A percentile compares a stretch with the other conserved stretches of the same genome.
phyloP scores from a whole-genome alignment of 2,113 vertebrate species.

The Columba janthina region DNA sequence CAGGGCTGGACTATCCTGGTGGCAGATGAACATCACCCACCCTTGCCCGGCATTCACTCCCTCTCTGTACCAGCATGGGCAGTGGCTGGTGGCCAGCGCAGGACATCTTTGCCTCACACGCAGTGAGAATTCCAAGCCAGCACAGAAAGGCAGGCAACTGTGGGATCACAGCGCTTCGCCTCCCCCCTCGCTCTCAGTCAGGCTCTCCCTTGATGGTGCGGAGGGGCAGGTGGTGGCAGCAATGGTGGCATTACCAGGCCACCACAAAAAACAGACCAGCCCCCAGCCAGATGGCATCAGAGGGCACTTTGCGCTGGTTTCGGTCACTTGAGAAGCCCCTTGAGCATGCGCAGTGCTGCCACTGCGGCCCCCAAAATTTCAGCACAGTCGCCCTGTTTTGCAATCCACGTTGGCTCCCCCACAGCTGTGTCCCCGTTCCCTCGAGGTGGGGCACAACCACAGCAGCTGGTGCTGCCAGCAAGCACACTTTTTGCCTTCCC shows the following conservation, averaged over 20 bases:
- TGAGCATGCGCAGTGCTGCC: fast-evolving
- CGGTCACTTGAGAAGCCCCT: background rate
- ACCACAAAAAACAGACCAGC: background rate
- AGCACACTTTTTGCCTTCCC: background rate
- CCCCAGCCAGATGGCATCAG: fast-evolving
- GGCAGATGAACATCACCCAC: background rate
- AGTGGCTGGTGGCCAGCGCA: fast-evolving
- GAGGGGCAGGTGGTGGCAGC: background rate
- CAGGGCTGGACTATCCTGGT: background rate
- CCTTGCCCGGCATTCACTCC: fast-evolving
- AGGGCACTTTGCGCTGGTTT: background rate
- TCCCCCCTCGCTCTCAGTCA: background rate
- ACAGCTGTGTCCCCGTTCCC: background rate
- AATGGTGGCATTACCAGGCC: background rate
- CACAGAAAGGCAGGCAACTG: background rate
- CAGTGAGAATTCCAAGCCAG: background rate
- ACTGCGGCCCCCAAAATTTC: background rate
- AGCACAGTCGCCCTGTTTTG: background rate
- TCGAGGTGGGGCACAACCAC: background rate
- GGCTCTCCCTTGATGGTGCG: background rate
- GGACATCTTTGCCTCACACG: background rate
- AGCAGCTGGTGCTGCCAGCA: background rate
- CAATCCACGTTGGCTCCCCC: background rate
- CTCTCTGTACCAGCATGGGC: fast-evolving
- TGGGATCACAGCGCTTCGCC: background rate